These are phyloP conservation scores for Chironomus tentans DNA, from an alignment of 2,888 invertebrate genomes.

Conservation along the genomic window DNA sequence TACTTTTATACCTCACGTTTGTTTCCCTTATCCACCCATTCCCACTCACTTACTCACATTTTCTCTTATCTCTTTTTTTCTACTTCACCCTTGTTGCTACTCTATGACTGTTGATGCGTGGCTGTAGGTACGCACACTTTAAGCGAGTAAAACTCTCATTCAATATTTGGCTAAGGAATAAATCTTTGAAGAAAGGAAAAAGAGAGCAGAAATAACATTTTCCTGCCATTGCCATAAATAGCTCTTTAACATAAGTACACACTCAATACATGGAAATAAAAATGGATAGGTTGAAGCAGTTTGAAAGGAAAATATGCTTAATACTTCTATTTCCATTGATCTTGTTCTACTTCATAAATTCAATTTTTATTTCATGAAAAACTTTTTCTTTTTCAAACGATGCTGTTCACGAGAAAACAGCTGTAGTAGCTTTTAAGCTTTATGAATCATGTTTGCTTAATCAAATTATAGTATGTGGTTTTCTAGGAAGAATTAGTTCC, in stretches of 20 bases:
- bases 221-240: not conserved
- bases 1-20: not conserved
- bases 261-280: no score
- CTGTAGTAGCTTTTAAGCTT: no score
- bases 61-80: no score
- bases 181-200: not conserved
- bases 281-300: no score
- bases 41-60: not conserved
- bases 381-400: not conserved
- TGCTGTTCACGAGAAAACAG: not conserved
- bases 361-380: not conserved
- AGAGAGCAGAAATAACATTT: not conserved
- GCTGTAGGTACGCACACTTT: no score
- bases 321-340: not conserved
- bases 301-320: no score
- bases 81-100: no score
- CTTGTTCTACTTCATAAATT: no score
- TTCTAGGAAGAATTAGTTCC: no score
- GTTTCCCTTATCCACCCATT: not conserved
- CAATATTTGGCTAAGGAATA: not conserved
- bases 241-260: not conserved
- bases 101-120: no score
- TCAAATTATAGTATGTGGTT: no score
- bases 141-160: not conserved
- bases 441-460: no score